These are phyloP conservation scores for Mastomys coucha DNA, from an alignment of 2,113 vertebrate species.

Conservation along the genomic window DNA sequence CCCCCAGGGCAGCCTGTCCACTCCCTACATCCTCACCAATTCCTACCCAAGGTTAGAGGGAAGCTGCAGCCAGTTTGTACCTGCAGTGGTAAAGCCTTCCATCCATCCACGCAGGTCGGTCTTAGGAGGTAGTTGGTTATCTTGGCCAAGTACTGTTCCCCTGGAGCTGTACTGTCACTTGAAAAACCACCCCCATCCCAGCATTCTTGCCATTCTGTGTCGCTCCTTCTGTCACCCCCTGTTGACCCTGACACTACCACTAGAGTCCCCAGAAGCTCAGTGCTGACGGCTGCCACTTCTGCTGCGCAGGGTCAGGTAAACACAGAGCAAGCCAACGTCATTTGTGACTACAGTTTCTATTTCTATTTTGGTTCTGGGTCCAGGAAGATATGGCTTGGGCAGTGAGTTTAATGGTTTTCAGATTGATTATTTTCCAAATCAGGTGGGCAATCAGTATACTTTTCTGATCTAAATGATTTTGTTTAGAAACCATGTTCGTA, in stretches of 20 bases:
- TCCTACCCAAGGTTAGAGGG: not conserved
- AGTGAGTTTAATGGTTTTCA: not conserved
- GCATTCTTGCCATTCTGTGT: not conserved
- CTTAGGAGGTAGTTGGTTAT: too few species aligned
- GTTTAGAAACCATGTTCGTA: not conserved
- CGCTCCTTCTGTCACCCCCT: not conserved
- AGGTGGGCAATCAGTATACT: not conserved
- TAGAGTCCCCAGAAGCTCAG: not conserved
- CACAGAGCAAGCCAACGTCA: not conserved
- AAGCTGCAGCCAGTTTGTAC: not conserved
- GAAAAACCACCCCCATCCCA: not conserved
- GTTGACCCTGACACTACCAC: too few species aligned
- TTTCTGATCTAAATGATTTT: not conserved
- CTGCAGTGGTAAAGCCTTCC: too few species aligned
- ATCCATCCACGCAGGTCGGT: not conserved
- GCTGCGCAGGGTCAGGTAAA: rapidly evolving
- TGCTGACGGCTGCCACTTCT: rapidly evolving
- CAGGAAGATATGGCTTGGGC: not conserved
- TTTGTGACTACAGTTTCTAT: not conserved
- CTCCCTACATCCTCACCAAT: not conserved
- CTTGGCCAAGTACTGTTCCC: not conserved
- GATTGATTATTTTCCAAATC: not conserved
- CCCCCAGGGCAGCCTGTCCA: not conserved
- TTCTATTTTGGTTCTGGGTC: not conserved
- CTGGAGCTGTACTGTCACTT: not conserved